Percentiles rank a stretch among this genome's conserved stretches.
These are phyloP conservation scores for Mechanitis mazaeus DNA, from an alignment of 2,888 invertebrate genomes.

Conservation along the genomic window DNA sequence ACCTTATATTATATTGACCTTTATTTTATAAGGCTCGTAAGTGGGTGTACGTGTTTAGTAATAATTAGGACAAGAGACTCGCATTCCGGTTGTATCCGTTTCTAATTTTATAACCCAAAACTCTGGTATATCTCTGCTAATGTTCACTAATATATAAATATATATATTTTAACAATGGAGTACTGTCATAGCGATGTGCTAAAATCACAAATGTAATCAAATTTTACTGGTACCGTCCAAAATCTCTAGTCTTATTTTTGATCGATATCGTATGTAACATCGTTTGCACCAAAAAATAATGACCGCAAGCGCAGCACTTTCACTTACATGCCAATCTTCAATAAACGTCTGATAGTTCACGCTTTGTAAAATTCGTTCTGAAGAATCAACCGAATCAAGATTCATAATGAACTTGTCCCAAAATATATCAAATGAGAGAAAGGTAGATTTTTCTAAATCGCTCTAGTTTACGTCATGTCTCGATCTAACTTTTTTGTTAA, in stretches of 20 bases:
- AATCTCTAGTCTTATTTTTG: too few relatives aligned
- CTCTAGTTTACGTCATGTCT: slow-evolving; percentile 15
- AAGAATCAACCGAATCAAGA: slow-evolving; percentile 44
- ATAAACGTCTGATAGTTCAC: slow-evolving; percentile 42
- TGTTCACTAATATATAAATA: too few relatives aligned
- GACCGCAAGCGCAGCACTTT: slow-evolving; percentile 31
- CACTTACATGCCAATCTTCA: slow-evolving; percentile 44
- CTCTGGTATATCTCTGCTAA: background rate
- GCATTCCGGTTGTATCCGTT: slow-evolving; percentile 9
- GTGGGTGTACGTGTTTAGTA: slow-evolving; percentile 41
- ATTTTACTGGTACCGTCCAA: too few relatives aligned
- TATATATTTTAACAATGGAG: too few relatives aligned
- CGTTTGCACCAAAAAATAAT: background rate
- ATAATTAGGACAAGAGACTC: slow-evolving; percentile 54
- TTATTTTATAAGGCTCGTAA: slow-evolving; percentile 36
- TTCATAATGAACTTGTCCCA: slow-evolving; percentile 26
- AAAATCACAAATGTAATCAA: too few relatives aligned
- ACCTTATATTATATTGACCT: slow-evolving; percentile 23
- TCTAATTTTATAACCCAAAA: background rate
- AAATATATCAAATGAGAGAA: slow-evolving; percentile 28
- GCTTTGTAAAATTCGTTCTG: slow-evolving; percentile 40
- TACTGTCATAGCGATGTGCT: too few relatives aligned
- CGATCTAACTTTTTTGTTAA: slow-evolving; percentile 2
- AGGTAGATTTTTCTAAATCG: slow-evolving; percentile 17
- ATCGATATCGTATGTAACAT: too few relatives aligned